These are phyloP conservation scores for Leptopilina myrica DNA, from an alignment of 2,888 invertebrate species.

Conservation along the genomic window DNA sequence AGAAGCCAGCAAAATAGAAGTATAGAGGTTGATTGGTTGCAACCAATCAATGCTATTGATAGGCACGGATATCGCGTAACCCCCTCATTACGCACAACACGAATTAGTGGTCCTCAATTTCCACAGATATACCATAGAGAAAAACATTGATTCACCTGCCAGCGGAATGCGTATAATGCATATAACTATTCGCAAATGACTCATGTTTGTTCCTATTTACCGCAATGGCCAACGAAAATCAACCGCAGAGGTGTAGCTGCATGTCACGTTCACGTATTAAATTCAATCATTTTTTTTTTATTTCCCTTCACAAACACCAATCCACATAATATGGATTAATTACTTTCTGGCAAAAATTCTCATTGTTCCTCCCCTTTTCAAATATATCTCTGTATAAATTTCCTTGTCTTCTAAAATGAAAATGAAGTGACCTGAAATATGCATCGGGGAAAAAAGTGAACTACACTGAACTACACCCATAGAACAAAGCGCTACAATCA, in stretches of 20 bases:
- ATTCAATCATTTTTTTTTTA: no score
- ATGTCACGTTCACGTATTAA: not conserved
- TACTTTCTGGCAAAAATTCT: no score
- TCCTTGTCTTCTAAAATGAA: not conserved
- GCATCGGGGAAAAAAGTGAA: not conserved
- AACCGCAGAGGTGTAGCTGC: not conserved
- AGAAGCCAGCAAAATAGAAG: slow-evolving; percentile 38
- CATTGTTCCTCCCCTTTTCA: no score
- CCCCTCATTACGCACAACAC: slow-evolving; percentile 43
- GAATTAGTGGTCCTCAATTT: slow-evolving; percentile 33
- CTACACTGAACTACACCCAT: not conserved
- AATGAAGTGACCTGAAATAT: slow-evolving; percentile 20
- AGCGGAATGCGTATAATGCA: slow-evolving; percentile 8
- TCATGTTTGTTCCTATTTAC: not conserved
- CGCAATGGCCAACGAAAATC: not conserved
- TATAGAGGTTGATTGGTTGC: slow-evolving; percentile 49
- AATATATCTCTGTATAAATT: not conserved
- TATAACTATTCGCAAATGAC: slow-evolving; percentile 6
- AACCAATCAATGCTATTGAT: slow-evolving; percentile 52
- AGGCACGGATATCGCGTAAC: slow-evolving; percentile 40
- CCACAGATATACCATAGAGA: not conserved
- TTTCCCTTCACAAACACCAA: no score
- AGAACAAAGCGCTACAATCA: slow-evolving; percentile 22
- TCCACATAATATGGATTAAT: no score
- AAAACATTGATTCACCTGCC: slow-evolving; percentile 2